Evolutionary conservation across 2,113 vertebrate genomes (phyloP).

Genomic region (Chaetops frenatus): DNA sequence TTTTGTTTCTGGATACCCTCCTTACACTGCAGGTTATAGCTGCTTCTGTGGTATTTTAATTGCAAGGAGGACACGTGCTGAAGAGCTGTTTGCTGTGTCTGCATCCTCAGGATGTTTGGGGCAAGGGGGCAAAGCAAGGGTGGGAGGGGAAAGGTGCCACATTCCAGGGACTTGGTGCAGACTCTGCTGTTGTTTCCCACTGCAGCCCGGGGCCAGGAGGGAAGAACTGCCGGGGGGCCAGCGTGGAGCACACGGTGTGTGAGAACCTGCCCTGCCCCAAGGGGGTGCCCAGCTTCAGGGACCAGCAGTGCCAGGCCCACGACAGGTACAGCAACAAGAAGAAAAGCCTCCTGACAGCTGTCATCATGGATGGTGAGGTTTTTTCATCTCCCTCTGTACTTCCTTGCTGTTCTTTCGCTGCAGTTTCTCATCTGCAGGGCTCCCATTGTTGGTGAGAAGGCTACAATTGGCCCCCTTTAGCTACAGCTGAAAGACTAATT

Average conservation of each 20-base stretch:
- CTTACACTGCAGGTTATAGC: not conserved
- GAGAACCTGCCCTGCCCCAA: conserved; percentile 87
- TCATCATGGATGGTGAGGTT: conserved; percentile 79
- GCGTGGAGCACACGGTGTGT: conserved; percentile 90
- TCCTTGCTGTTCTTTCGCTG: not conserved
- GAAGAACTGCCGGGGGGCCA: conserved; percentile 81
- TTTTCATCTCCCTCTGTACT: not conserved
- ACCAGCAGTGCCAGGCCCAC: conserved; percentile 92
- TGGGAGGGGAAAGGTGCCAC: not conserved
- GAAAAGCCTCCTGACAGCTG: conserved; percentile 82
- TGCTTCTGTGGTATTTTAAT: not conserved
- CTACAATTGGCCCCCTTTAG: not conserved
- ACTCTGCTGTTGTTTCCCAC: not conserved
- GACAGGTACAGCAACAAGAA: conserved; percentile 82
- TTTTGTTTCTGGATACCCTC: not conserved
- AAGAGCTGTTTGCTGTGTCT: not conserved
- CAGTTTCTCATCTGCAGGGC: not conserved
- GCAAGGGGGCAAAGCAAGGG: not conserved
- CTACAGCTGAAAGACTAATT: not conserved
- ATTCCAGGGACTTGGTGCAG: not conserved
- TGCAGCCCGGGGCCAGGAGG: conserved; percentile 89
- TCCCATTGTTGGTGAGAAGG: not conserved
- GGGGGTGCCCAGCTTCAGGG: conserved; percentile 87
- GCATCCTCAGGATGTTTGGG: not conserved
- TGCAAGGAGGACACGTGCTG: not conserved